Evolutionary conservation across 1,140 invertebrate species (phyloP).

Genomic region (Sycobia sp.): DNA sequence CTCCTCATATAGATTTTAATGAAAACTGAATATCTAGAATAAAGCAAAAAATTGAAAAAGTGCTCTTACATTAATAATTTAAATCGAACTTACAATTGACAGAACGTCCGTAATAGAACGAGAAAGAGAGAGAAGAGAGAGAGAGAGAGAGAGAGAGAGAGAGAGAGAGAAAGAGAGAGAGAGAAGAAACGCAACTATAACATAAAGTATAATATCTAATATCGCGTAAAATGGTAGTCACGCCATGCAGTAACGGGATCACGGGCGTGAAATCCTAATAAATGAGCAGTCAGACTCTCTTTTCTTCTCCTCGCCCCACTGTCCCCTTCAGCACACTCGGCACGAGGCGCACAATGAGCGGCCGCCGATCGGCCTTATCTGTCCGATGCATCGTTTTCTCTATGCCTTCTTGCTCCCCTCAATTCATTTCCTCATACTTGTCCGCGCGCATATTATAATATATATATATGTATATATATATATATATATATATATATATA

Average conservation of each 20-base stretch:
- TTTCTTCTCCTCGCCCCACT: background rate
- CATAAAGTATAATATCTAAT: too few relatives aligned
- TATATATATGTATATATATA: too few relatives aligned
- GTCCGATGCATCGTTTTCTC: constrained; percentile 20
- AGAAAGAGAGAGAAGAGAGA: too few relatives aligned
- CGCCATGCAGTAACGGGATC: constrained; percentile 44
- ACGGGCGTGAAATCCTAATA: constrained; percentile 58
- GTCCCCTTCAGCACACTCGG: background rate
- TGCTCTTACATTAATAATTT: too few relatives aligned
- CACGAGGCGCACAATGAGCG: constrained; percentile 14
- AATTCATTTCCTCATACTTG: background rate
- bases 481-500: too few relatives aligned
- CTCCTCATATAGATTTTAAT: too few relatives aligned
- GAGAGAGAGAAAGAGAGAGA: constrained; percentile 4
- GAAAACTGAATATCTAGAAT: too few relatives aligned
- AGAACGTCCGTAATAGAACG: too few relatives aligned
- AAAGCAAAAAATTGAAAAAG: too few relatives aligned
- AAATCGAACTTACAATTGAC: too few relatives aligned
- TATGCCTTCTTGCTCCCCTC: background rate
- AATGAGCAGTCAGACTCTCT: constrained; percentile 51
- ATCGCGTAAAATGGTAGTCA: constrained; percentile 50
- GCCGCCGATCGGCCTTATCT: constrained; percentile 30
- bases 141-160: background rate
- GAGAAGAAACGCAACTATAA: constrained; percentile 41
- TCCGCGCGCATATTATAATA: too few relatives aligned